Percentiles rank a stretch among this genome's conserved stretches.
Conservation (phyloP, 2,797 vertebrate genomes). For the Sebastes umbrosus region DNA sequence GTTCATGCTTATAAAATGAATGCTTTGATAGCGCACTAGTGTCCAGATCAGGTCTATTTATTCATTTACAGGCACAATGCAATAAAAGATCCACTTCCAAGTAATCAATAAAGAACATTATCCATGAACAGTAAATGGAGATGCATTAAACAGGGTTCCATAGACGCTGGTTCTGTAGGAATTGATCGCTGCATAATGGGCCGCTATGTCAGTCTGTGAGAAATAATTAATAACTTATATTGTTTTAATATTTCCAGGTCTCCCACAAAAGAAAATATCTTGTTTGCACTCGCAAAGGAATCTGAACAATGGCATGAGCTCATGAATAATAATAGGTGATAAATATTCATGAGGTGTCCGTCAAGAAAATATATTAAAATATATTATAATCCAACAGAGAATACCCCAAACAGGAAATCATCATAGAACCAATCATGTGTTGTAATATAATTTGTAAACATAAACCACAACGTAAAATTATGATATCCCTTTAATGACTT, state of each 20-base stretch:
- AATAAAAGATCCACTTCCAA: not conserved
- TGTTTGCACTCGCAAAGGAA: not conserved
- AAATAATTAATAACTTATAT: not conserved
- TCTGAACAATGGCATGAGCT: not conserved
- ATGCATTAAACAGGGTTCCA: not conserved
- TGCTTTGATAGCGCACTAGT: too few relatives aligned
- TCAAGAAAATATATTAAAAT: not conserved
- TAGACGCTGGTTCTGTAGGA: not conserved
- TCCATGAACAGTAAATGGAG: not conserved
- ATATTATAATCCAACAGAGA: not conserved
- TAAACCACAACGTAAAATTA: not conserved
- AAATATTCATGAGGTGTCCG: not conserved
- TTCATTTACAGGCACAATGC: not conserved
- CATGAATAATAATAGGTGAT: not conserved
- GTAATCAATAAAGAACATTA: not conserved
- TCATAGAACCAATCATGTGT: not conserved
- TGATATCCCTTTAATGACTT: not conserved
- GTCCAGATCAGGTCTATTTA: not conserved
- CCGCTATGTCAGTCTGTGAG: not conserved
- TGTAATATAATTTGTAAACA: not conserved
- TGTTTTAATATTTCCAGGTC: not conserved
- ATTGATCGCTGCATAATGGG: not conserved
- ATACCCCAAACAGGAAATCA: not conserved
- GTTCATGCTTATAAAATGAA: too few relatives aligned
- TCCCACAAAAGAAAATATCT: not conserved